Conservation (phyloP, 1,140 invertebrate species). For the Drosophila ficusphila region DNA sequence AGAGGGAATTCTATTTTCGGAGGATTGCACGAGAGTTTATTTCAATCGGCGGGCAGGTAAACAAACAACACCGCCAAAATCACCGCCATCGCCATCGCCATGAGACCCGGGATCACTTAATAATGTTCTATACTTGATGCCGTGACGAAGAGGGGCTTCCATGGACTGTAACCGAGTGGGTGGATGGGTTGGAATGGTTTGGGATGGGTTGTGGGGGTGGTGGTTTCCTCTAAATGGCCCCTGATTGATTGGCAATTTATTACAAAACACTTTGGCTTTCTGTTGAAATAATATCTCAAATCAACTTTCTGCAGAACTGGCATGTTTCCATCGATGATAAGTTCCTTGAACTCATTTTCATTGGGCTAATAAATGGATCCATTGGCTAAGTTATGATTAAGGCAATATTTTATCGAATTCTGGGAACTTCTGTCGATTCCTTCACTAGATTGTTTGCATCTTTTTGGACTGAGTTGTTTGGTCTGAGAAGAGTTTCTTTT, state of each 20-base stretch:
- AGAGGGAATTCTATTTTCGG: conserved; percentile 52
- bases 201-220: too few relatives aligned
- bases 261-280: conserved; percentile 44
- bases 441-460: neutral
- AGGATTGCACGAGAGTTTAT: conserved; percentile 69
- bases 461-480: too few relatives aligned
- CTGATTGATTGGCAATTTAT: conserved; percentile 58
- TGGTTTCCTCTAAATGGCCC: conserved; percentile 27
- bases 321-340: conserved; percentile 2
- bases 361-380: conserved; percentile 24
- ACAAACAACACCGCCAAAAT: conserved; percentile 52
- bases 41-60: conserved; percentile 47
- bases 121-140: conserved; percentile 69
- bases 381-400: conserved; percentile 33
- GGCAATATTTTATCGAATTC: conserved; percentile 1
- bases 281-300: conserved; percentile 42
- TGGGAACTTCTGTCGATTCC: conserved; percentile 14
- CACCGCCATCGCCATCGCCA: conserved; percentile 40
- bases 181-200: neutral
- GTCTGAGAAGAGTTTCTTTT: too few relatives aligned
- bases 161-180: conserved; percentile 14
- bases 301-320: conserved; percentile 26
- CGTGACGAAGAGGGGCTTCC: conserved; percentile 47
- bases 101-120: conserved; percentile 53
- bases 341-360: conserved; percentile 51